These are phyloP conservation scores for Toxostoma redivivum DNA, from an alignment of 2,113 vertebrate species.

Conservation along the genomic window DNA sequence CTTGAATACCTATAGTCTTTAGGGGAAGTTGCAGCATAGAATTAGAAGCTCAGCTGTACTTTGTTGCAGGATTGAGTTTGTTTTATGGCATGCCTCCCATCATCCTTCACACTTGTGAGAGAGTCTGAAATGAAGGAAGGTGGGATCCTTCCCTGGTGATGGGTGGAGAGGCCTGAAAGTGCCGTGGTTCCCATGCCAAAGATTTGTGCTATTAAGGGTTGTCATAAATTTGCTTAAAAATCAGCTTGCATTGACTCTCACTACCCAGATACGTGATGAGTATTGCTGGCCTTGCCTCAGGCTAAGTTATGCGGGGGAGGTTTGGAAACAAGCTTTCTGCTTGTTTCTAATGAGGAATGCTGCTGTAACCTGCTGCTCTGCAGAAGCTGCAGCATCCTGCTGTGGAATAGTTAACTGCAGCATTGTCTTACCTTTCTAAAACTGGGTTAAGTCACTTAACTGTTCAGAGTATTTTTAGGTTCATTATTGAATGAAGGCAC, in stretches of 20 bases:
- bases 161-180: background rate
- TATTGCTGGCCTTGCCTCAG: background rate
- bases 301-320: background rate
- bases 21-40: background rate
- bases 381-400: background rate
- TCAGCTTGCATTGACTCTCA: background rate
- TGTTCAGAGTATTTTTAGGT: slow-evolving; percentile 14
- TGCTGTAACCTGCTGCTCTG: background rate
- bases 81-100: background rate
- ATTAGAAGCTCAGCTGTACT: background rate
- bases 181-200: background rate
- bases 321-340: background rate
- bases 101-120: background rate
- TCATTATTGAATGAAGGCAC: background rate
- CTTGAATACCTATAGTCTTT: background rate
- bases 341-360: background rate
- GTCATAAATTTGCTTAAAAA: background rate
- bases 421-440: background rate
- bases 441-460: slow-evolving; percentile 44
- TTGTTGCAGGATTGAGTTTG: background rate
- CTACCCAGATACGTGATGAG: accelerated
- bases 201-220: background rate
- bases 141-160: background rate
- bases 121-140: background rate
- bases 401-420: background rate